A percentile compares a stretch with the other conserved stretches of the same genome.
Conservation (phyloP, 2,113 vertebrate genomes). For the Micronisus gabar region DNA sequence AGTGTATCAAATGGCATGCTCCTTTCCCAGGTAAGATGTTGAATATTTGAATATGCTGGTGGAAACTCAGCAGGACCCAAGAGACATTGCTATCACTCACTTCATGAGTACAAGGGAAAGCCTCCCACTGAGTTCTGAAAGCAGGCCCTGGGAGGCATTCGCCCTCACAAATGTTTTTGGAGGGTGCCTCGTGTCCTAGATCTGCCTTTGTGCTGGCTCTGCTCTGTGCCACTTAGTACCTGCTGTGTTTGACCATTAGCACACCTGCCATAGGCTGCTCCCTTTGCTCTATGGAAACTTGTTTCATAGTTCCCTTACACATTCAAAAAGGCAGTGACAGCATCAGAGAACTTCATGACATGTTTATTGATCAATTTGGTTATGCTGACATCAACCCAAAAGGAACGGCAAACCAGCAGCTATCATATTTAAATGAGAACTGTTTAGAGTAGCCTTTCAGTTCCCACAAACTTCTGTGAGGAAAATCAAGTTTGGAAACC, state of each 20-base stretch:
- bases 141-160: not conserved
- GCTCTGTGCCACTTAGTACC: not conserved
- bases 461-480: not conserved
- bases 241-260: not conserved
- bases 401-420: not conserved
- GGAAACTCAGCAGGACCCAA: not conserved
- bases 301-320: not conserved
- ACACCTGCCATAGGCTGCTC: not conserved
- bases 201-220: not conserved
- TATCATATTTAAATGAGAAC: not conserved
- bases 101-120: not conserved
- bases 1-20: not conserved
- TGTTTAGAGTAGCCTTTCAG: not conserved
- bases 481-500: not conserved
- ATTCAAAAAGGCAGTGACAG: not conserved
- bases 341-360: not conserved
- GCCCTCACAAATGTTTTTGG: not conserved
- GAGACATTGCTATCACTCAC: not conserved
- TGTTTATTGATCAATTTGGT: fast-evolving
- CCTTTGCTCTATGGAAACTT: not conserved
- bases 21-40: not conserved
- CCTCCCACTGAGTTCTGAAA: not conserved
- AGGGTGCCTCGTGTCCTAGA: not conserved
- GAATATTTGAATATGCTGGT: not conserved
- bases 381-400: not conserved